Evolutionary conservation across 2,888 invertebrate species (phyloP).

Genomic region (Margaritifera margaritifera): DNA sequence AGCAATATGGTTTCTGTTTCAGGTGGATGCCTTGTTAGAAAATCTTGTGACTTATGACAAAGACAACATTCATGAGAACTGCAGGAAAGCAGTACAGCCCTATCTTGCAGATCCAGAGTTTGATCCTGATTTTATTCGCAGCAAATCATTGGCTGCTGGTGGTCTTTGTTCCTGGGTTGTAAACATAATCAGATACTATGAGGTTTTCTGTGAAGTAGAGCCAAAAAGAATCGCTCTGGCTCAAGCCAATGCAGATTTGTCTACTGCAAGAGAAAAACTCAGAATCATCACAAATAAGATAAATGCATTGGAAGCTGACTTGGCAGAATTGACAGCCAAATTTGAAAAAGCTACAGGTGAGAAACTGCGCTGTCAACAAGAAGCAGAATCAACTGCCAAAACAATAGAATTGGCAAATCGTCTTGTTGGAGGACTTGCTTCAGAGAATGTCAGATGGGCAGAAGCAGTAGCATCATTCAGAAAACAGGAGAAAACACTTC

Average conservation of each 20-base stretch:
- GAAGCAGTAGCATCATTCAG: constrained; percentile 86
- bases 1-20: not conserved
- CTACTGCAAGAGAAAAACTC: constrained; percentile 91
- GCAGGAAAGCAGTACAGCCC: constrained; percentile 93
- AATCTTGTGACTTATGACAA: constrained; percentile 92
- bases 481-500: constrained; percentile 90
- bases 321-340: constrained; percentile 91
- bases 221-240: constrained; percentile 94
- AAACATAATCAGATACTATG: constrained; percentile 94
- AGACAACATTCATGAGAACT: constrained; percentile 95
- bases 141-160: constrained; percentile 96
- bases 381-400: constrained; percentile 94
- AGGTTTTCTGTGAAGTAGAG: constrained; percentile 96
- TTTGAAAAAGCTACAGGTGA: constrained; percentile 90
- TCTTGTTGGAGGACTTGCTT: constrained; percentile 93
- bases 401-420: constrained; percentile 94
- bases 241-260: constrained; percentile 92
- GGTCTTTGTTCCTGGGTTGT: constrained; percentile 97
- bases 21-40: constrained; percentile 90
- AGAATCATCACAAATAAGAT: constrained; percentile 90
- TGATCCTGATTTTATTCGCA: constrained; percentile 91
- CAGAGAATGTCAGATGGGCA: constrained; percentile 97
- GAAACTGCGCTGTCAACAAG: constrained; percentile 92
- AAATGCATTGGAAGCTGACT: constrained; percentile 87
- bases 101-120: constrained; percentile 94